phyloP scores from a whole-genome alignment of 2,888 invertebrate species.

The Drosophila anomelani region DNA sequence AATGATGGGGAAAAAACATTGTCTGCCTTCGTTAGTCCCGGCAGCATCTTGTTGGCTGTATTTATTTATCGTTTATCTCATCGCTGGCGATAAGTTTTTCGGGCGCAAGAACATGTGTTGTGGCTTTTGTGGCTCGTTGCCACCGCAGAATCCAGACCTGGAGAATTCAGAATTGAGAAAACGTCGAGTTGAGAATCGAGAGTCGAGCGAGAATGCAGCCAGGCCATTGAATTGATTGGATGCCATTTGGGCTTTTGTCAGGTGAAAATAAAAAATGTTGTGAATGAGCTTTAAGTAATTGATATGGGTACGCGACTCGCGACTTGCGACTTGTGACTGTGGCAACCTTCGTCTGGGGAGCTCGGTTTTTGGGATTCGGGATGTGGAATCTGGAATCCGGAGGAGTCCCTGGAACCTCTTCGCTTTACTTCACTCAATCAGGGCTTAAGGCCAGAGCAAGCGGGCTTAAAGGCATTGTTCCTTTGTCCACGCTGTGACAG shows the following conservation, averaged over 20 bases:
- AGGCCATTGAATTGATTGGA: constrained; percentile 77
- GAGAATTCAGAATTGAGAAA: constrained; percentile 23
- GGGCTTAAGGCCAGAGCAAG: constrained; percentile 52
- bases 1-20: constrained; percentile 49
- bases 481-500: constrained; percentile 75
- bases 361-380: constrained; percentile 1
- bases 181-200: constrained; percentile 6
- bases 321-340: constrained; percentile 17
- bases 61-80: constrained; percentile 81
- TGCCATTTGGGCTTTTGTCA: constrained; percentile 81
- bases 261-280: constrained; percentile 84
- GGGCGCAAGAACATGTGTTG: constrained; percentile 84
- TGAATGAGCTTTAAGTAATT: constrained; percentile 84
- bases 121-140: constrained; percentile 66
- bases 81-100: constrained; percentile 79
- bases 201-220: constrained; percentile 16
- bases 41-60: constrained; percentile 47
- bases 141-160: constrained; percentile 52
- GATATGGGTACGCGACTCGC: constrained; percentile 78
- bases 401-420: constrained; percentile 12
- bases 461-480: constrained; percentile 76
- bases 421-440: constrained; percentile 75
- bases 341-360: constrained; percentile 22
- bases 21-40: constrained; percentile 51
- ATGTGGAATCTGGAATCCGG: constrained; percentile 9